Base-by-base conservation (phyloP, 1,140 invertebrate species). In the Grapholita molesta region DNA sequence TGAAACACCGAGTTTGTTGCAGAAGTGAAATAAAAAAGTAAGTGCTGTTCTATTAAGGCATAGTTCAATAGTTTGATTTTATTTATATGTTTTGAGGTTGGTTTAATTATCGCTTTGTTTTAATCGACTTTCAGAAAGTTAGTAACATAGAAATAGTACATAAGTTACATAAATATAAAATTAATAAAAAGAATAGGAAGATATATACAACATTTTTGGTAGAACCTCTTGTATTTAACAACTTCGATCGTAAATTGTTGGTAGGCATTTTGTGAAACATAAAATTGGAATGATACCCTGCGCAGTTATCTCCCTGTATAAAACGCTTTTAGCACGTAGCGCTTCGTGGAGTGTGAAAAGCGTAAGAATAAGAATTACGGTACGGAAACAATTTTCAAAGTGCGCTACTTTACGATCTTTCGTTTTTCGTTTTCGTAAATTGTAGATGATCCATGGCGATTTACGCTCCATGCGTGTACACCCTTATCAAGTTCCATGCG, bases 401-500 rank as follows among this genome's bases (percentile, higher is more conserved):
- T 61, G 55, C 25, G 28, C 55, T 61, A 61, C 55, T 61, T 61
- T 61, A 61, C 28, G 55, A 61, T 61, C 18, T 15, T 61, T 28
- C 55, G 55, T 25, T 61, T 15, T 61, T 28, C 55, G 55, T 25
- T 61, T 61, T 61, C 28, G 55, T 61, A 61, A 61, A 61, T 61
- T 61, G 55, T 61, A 25, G 55, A 61, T 61, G 55, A 61, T 61
- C 55, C 55, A 15, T 12, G 32, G 55, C 24, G 25, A 61, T 61
- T 61, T 61, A 61, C 55, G 55, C 24, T 12, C 25, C n/a, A 25
- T 61, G 55, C 55, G 55, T 28, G 55, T 25, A 61, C 55, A 61
- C 55, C 55, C 55, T 61, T 61, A 61, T 61, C 55, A 61, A 61
- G 55, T 61, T 61, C 55, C 55, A 61, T 61, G 55, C 55, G 55